phyloP scores from a whole-genome alignment of 1,140 invertebrate species.

The Uloborus diversus region DNA sequence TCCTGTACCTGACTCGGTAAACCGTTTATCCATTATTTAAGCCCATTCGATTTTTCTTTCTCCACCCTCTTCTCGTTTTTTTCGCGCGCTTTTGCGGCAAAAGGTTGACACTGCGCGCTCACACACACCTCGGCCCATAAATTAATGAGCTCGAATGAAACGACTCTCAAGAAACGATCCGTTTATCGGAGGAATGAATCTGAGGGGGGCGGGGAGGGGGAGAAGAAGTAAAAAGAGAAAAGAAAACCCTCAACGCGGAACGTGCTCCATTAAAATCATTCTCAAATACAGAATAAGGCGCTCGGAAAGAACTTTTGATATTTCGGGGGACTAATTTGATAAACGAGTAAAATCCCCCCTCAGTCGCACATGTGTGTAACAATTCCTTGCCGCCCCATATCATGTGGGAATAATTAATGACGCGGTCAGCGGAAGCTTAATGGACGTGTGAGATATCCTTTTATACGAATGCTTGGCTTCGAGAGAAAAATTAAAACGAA shows the following conservation, averaged over 20 bases:
- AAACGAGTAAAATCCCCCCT: slow-evolving; percentile 41
- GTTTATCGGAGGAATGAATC: slow-evolving; percentile 52
- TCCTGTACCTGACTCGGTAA: not conserved
- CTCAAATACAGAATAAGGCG: slow-evolving; percentile 39
- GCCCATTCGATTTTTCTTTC: not conserved
- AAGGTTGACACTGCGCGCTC: slow-evolving; percentile 49
- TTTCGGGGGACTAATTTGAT: slow-evolving; percentile 53
- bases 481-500: slow-evolving; percentile 12
- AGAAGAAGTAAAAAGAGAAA: no score
- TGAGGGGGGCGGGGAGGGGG: no score
- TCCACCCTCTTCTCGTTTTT: not conserved
- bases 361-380: slow-evolving; percentile 39
- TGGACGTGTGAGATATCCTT: slow-evolving; percentile 52
- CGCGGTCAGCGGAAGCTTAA: slow-evolving; percentile 47
- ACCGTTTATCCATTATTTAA: slow-evolving; percentile 43
- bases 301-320: slow-evolving; percentile 54
- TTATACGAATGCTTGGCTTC: slow-evolving; percentile 53
- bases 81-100: not conserved
- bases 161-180: slow-evolving; percentile 27
- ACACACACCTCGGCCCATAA: slow-evolving; percentile 29
- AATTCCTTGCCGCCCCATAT: slow-evolving; percentile 19
- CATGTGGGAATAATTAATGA: slow-evolving; percentile 56
- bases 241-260: slow-evolving; percentile 45
- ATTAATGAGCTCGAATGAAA: slow-evolving; percentile 50
- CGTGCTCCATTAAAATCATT: slow-evolving; percentile 54